Base-by-base conservation (phyloP, 1,140 invertebrate genomes). In the Drosophila nigromelanica region DNA sequence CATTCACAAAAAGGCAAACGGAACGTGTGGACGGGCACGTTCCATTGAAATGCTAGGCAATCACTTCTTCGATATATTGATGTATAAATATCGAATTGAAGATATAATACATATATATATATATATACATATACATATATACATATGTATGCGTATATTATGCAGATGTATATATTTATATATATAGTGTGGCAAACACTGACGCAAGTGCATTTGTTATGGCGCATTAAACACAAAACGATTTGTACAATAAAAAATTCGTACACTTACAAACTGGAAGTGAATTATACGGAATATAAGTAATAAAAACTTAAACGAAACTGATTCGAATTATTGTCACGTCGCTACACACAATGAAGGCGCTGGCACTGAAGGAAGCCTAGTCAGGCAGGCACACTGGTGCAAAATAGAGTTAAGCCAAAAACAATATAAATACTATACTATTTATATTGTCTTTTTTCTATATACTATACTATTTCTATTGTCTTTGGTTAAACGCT, bases 241-340 rank as follows among this genome's bases (percentile, higher is more conserved):
- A 70, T 72, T 87, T 70, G 62, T 56, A 85, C 78, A 74, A 87
- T 35, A 35, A 35, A 33, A 35, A 35, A 8, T 35, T 35, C 33
- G 33, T 80, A 54, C 55, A 56, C 79, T 64, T 60, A 63, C 54
- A 62, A 76, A 73, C 71, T 87, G 78, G 80, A 78, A 80, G 76
- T 63, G 59, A 66, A 73, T 78, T 74, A 77, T 63, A 61, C 40
- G 43, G 50, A 47, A 76, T 76, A 82, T 78, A 75, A 51, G 45
- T 61, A 52, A 14, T 39, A 35, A 74, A 43, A 54, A 68, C 39
- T 72, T 66, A 68, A 82, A 83, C 58, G 66, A 75, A 64, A 61
- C 60, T 72, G 54, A 87, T 86, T 87, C 66, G 66, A 78, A 86
- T 81, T 87, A 86, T 87, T 87, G 78, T 87, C 81, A 87, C 71